Conservation (phyloP, 2,888 invertebrate genomes). For the Rugalucina vietnamica region DNA sequence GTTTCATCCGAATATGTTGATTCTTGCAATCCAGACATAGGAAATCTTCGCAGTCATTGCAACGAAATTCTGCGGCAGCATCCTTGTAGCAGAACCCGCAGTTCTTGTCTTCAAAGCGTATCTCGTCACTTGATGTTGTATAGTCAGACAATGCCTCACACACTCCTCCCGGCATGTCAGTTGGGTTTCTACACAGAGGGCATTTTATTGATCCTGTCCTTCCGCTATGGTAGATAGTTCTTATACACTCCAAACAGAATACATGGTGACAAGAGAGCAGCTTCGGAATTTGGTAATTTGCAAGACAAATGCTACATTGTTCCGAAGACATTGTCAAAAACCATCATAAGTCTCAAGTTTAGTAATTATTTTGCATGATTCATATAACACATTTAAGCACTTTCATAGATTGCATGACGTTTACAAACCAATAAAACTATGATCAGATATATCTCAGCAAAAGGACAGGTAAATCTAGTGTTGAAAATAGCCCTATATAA, state of each 20-base stretch:
- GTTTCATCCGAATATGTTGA: slow-evolving; percentile 1
- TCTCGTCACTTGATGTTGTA: not conserved
- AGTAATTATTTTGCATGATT: no score
- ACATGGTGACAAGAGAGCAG: not conserved
- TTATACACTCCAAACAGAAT: not conserved
- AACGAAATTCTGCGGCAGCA: not conserved
- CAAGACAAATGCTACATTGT: not conserved
- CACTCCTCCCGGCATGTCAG: not conserved
- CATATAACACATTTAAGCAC: no score
- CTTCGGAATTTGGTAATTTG: not conserved
- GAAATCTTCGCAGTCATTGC: not conserved
- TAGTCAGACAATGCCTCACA: not conserved
- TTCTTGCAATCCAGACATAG: not conserved
- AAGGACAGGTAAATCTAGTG: no score
- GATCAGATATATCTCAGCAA: no score
- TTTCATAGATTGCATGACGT: no score
- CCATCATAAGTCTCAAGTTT: no score
- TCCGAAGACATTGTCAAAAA: not conserved
- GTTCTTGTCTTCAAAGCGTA: not conserved
- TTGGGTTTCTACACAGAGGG: not conserved
- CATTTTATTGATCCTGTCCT: not conserved
- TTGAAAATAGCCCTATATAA: no score
- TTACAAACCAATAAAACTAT: no score
- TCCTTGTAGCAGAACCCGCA: not conserved
- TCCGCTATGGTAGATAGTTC: not conserved